Conservation (phyloP, 2,888 invertebrate species). For the Graphium colonna region DNA sequence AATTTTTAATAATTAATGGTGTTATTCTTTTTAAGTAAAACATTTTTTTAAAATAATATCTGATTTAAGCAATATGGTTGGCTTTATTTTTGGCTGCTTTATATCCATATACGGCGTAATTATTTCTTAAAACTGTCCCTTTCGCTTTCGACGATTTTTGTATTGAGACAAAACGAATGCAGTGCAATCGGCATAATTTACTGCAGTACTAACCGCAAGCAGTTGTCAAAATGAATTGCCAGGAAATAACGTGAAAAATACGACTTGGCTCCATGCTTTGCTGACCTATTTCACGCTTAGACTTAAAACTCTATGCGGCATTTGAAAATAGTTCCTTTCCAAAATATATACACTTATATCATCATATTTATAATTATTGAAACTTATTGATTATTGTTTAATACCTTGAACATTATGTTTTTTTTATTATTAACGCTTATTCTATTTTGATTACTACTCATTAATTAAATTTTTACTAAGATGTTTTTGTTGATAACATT, state of each 20-base stretch:
- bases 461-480: too few species aligned
- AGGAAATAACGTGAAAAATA: conserved; percentile 11
- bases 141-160: too few species aligned
- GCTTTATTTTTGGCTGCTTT: too few species aligned
- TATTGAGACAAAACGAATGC: too few species aligned
- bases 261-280: conserved; percentile 17
- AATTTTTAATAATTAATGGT: not conserved
- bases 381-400: not conserved
- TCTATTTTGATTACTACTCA: not conserved
- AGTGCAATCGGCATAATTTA: not conserved
- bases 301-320: conserved; percentile 9
- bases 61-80: too few species aligned
- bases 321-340: conserved; percentile 1
- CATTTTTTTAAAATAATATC: too few species aligned
- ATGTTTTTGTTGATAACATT: not conserved
- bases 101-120: too few species aligned
- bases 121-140: too few species aligned
- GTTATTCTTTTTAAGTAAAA: too few species aligned
- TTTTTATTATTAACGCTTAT: not conserved
- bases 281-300: conserved; percentile 21
- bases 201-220: conserved; percentile 6
- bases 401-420: not conserved
- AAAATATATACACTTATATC: not conserved
- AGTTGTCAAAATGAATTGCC: conserved; percentile 11
- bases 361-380: not conserved